These are phyloP conservation scores for Rhingia rostrata DNA, from an alignment of 2,888 invertebrate genomes.

Conservation along the genomic window DNA sequence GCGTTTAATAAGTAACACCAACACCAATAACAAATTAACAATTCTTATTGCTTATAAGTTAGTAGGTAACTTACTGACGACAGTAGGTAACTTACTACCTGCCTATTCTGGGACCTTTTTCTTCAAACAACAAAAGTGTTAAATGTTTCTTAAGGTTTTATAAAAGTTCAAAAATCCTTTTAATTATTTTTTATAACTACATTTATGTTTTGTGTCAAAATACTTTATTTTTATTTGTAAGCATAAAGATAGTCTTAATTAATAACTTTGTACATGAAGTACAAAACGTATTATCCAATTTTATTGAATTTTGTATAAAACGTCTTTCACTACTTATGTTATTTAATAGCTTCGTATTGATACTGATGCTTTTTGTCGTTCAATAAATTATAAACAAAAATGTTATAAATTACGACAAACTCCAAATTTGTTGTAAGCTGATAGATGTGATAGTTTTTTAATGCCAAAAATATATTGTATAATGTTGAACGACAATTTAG, in stretches of 20 bases:
- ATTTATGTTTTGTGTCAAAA: slow-evolving; percentile 5
- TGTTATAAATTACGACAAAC: slow-evolving; percentile 18
- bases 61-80: neutral
- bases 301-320: neutral
- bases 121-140: slow-evolving; percentile 1
- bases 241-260: neutral
- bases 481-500: slow-evolving; percentile 37
- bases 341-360: slow-evolving; percentile 24
- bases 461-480: slow-evolving; percentile 61
- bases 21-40: too few species aligned
- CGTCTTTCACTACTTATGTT: slow-evolving; percentile 7
- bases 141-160: neutral
- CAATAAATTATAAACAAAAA: slow-evolving; percentile 1
- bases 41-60: neutral
- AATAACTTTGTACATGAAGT: slow-evolving; percentile 26
- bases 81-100: neutral
- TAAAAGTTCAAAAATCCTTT: neutral
- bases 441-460: slow-evolving; percentile 61
- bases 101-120: neutral
- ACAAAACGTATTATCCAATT: slow-evolving; percentile 3
- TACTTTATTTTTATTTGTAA: slow-evolving; percentile 4
- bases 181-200: slow-evolving; percentile 3
- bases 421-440: slow-evolving; percentile 20
- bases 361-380: slow-evolving; percentile 32
- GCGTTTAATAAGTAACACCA: neutral